Base-by-base conservation (phyloP, 2,113 vertebrate species). In the Oreochromis niloticus region DNA sequence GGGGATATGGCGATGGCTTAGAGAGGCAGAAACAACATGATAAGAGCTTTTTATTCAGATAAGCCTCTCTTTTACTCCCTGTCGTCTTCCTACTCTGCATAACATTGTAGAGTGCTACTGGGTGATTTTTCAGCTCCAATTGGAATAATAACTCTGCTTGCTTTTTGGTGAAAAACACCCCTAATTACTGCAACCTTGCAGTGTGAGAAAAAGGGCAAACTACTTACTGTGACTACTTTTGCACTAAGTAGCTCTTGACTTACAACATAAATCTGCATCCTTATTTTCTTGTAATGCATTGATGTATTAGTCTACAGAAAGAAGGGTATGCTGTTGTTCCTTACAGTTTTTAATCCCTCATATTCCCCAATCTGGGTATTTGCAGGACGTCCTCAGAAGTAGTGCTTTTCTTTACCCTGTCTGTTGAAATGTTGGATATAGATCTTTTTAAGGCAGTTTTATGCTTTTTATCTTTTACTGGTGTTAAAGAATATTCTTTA, bases 41-140 rank as follows among this genome's bases (percentile, higher is more conserved):
- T 93, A 89, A 94, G 89, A 91, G 91, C 91, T 82, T 91, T 90
- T 91, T 89, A 91, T 93, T 92, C 84, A 73, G 91, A 94, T 93
- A 89, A 95, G 87, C 48, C 84, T 68, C 73, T 71, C 83, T 85
- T 71, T 59, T 46, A 30, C 88, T 88, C 81, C 73, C 34, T 81
- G 83, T 92, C 88, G 73, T 79, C 55, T 61, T 43, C 80, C 84
- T 59, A 43, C 86, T 90, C 81, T 87, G 88, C 88, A 88, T 89
- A 84, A 66, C 80, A 43, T 46, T 88, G 27, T 30, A 80, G 92
- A 94, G 92, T 87, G 87, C 91, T 61, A 79, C 87, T 54, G 83
- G 61, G 80, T 92, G 78, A 92, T 94, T 94, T 90, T 85, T 90
- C 86, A 84, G 81, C 94, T 92, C 82, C 90, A 90, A 50, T 88